A percentile compares a stretch with the other conserved stretches of the same genome.
Evolutionary conservation across 2,113 vertebrate species (phyloP).

Genomic region (Alligator sinensis): DNA sequence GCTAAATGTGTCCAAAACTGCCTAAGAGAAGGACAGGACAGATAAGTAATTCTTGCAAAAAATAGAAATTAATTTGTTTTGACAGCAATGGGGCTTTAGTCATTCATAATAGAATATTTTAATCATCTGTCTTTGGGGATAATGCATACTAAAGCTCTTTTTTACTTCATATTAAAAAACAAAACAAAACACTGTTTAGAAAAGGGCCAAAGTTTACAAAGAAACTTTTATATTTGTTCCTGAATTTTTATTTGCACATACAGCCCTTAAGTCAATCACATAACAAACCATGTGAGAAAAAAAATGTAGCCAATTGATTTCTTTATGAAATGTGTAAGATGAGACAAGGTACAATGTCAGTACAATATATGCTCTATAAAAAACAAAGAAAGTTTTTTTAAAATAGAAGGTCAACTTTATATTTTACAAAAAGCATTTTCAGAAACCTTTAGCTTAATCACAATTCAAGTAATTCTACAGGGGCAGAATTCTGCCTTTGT

Average conservation of each 20-base stretch:
- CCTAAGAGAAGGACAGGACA: slow-evolving; percentile 31
- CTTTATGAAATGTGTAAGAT: background rate
- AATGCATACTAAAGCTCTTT: background rate
- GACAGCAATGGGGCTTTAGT: slow-evolving; percentile 18
- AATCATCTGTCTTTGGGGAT: background rate
- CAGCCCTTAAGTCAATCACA: background rate
- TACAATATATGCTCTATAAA: background rate
- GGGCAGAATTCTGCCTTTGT: background rate
- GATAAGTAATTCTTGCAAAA: slow-evolving; percentile 35
- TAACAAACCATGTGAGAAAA: background rate
- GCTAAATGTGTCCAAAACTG: slow-evolving; percentile 42
- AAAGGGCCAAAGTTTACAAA: background rate
- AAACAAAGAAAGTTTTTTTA: background rate
- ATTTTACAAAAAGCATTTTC: background rate
- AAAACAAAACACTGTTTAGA: background rate
- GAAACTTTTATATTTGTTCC: background rate
- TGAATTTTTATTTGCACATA: background rate
- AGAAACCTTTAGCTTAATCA: background rate
- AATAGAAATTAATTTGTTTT: slow-evolving; percentile 5
- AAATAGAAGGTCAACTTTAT: fast-evolving
- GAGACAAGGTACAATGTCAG: background rate
- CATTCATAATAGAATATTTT: slow-evolving; percentile 3
- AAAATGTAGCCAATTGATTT: background rate
- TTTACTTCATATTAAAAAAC: background rate
- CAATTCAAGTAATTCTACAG: background rate